A percentile compares a stretch with the other conserved stretches of the same genome.
phyloP scores from a whole-genome alignment of 2,113 vertebrate species.

The Dasyurus viverrinus region DNA sequence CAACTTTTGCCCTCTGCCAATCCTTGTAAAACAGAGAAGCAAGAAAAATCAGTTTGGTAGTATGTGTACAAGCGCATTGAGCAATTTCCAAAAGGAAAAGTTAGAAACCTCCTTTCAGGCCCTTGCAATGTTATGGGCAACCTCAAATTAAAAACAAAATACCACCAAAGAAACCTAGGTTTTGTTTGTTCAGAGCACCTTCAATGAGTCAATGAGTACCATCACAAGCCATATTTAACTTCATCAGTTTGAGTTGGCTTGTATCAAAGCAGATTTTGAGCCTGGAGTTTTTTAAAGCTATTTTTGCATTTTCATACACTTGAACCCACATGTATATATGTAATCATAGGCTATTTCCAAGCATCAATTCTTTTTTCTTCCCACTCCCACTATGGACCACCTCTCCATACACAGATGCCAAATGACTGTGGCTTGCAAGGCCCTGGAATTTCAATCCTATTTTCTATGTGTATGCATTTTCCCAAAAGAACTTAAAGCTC shows the following conservation, averaged over 20 bases:
- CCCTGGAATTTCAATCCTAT: background rate
- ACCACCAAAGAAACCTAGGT: constrained; percentile 64
- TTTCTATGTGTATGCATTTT: background rate
- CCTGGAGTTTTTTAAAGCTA: constrained; percentile 51
- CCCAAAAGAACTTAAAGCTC: background rate
- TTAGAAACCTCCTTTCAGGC: constrained; percentile 83
- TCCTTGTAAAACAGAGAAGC: constrained; percentile 74
- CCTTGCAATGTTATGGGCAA: constrained; percentile 61
- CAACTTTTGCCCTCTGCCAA: constrained; percentile 66
- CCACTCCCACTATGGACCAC: no score
- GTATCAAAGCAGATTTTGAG: constrained; percentile 42
- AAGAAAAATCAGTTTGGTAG: constrained; percentile 73
- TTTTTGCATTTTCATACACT: constrained; percentile 42
- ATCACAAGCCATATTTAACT: background rate
- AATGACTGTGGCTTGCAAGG: background rate
- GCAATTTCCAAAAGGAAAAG: constrained; percentile 81
- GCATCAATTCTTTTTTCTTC: background rate
- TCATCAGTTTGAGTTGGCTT: constrained; percentile 42
- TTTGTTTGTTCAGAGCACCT: constrained; percentile 72
- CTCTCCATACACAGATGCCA: background rate
- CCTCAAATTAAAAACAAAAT: constrained; percentile 59
- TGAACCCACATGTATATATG: constrained; percentile 59
- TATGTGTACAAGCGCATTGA: constrained; percentile 65
- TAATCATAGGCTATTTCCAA: constrained; percentile 29
- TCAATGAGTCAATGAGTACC: accelerated